These are phyloP conservation scores for Lophochroa leadbeateri DNA, from an alignment of 2,113 vertebrate genomes.

Conservation along the genomic window DNA sequence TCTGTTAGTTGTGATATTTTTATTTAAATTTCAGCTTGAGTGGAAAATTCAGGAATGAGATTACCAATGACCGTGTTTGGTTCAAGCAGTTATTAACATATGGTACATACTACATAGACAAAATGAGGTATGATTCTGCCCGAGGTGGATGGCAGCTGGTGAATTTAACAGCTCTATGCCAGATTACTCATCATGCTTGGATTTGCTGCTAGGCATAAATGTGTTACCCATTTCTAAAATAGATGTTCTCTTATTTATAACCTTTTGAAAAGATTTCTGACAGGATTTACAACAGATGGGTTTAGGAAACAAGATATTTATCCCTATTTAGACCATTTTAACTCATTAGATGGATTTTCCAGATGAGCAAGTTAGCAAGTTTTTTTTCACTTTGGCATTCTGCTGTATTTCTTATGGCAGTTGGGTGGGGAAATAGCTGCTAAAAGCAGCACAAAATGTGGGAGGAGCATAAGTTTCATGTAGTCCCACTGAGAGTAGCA, in stretches of 20 bases:
- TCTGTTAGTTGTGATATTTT: not conserved
- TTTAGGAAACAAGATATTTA: constrained; percentile 62
- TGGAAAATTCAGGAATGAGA: not conserved
- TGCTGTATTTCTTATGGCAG: not conserved
- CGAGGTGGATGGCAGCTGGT: constrained; percentile 63
- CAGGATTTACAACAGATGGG: constrained; percentile 65
- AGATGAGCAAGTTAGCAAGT: constrained; percentile 26
- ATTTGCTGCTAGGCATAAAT: constrained; percentile 68
- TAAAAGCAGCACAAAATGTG: not conserved
- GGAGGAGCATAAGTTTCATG: not conserved
- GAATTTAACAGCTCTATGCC: constrained; percentile 63
- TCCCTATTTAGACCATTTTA: constrained; percentile 52
- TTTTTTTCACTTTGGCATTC: not conserved
- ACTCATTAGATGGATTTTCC: constrained; percentile 42
- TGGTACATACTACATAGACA: not conserved
- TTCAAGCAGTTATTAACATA: constrained; percentile 49
- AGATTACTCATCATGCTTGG: constrained; percentile 72
- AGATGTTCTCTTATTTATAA: constrained; percentile 73
- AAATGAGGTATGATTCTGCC: constrained; percentile 10
- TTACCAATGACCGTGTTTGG: not conserved
- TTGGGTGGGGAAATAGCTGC: not conserved
- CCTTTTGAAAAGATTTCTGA: constrained; percentile 52
- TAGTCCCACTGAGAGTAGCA: not conserved
- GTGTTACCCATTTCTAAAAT: constrained; percentile 70
- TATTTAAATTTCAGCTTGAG: constrained; percentile 1